Conservation (phyloP, 2,888 invertebrate genomes). For the Spilarctia lutea region DNA sequence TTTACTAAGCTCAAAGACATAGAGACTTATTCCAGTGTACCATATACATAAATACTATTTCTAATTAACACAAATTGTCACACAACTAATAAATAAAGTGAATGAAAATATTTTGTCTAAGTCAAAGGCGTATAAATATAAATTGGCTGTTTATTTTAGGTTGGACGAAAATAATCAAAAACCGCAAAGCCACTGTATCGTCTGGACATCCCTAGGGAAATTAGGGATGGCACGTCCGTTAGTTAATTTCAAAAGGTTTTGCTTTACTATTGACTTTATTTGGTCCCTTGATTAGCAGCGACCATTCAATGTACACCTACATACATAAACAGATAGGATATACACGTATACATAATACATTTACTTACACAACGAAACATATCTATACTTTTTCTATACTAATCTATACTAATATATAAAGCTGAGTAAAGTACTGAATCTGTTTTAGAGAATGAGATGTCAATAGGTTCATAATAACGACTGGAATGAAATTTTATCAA, state of each 20-base stretch:
- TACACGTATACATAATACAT: neutral
- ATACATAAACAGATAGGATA: neutral
- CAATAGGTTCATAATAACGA: too few relatives aligned
- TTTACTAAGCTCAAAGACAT: too few relatives aligned
- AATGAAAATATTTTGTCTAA: neutral
- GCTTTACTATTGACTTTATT: neutral
- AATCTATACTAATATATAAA: too few relatives aligned
- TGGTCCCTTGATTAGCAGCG: neutral
- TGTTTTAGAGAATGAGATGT: too few relatives aligned
- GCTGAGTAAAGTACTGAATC: too few relatives aligned
- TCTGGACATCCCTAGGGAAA: neutral
- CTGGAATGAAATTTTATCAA: too few relatives aligned
- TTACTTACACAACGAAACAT: neutral
- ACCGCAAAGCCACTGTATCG: neutral
- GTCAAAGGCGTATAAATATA: neutral
- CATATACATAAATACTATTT: too few relatives aligned
- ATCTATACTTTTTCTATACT: too few relatives aligned
- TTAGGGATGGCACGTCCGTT: neutral
- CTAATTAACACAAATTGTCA: neutral
- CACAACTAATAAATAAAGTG: neutral
- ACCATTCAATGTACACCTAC: neutral
- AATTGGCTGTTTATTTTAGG: neutral
- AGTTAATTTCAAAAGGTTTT: conserved; percentile 3
- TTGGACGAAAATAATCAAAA: neutral
- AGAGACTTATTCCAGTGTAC: too few relatives aligned